These are phyloP conservation scores for Sabellastarte sp. DNA, from an alignment of 2,888 invertebrate genomes.

Conservation along the genomic window DNA sequence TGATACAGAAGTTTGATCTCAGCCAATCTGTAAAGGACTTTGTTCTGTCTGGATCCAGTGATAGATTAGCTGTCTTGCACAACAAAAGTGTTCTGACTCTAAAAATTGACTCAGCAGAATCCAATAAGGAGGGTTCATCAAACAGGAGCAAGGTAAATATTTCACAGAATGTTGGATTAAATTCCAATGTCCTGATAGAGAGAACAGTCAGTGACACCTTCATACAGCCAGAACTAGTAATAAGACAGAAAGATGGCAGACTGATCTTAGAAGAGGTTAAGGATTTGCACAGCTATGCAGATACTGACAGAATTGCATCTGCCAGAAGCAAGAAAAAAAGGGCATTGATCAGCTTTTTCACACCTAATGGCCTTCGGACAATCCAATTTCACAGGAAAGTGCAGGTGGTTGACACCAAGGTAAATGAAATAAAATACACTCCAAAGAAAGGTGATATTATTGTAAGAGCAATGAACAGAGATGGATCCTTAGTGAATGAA, in stretches of 20 bases:
- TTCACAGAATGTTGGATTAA: neutral
- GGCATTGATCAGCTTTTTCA: neutral
- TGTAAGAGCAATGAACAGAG: neutral
- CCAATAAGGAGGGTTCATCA: too few species aligned
- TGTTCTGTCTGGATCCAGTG: too few species aligned
- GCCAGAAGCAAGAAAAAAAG: neutral
- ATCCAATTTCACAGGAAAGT: neutral
- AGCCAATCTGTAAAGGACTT: too few species aligned
- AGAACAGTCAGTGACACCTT: neutral
- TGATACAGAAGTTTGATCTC: too few species aligned
- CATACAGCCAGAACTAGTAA: neutral
- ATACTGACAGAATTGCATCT: neutral
- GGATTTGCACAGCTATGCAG: neutral
- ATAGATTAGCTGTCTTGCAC: too few species aligned
- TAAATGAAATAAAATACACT: neutral
- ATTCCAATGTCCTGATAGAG: neutral
- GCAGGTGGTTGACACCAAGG: neutral
- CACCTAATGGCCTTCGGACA: neutral
- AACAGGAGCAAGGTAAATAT: too few species aligned
- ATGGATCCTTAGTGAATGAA: conserved; percentile 1
- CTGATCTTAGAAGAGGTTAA: neutral
- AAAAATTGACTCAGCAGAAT: too few species aligned
- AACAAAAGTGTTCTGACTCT: too few species aligned
- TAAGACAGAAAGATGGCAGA: neutral
- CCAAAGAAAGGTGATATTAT: neutral